Base-by-base conservation (phyloP, 2,888 invertebrate species). In the Germaria angustata region DNA sequence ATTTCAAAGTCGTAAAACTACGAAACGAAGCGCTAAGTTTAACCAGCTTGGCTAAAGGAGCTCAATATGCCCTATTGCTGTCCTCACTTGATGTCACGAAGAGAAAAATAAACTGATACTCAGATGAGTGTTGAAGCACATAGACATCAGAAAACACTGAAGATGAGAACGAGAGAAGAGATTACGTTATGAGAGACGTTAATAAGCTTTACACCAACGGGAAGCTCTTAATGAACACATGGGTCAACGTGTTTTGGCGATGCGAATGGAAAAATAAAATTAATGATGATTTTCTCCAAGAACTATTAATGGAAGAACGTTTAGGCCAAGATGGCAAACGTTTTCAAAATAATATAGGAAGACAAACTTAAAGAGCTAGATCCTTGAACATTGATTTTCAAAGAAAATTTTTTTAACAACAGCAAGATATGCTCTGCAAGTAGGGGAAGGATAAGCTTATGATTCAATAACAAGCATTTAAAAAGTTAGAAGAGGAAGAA, bases 281-380 rank as follows among this genome's bases (percentile, higher is more conserved):
- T 41, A n/a, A 5, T 17, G 17, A 41, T 8, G 44, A 68, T 9
- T 1, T 68, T 7, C 17, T 77, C 0, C 8, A 11, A 11, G 68
- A 77, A 32, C 24, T 77, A 4, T 17, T 68, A 2, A n/a, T 77
- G 2, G 76, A 61, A 13, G 76, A 77, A 41, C 76, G 76, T 34
- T 61, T 77, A n/a, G 68, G 68, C 6, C 68, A 59, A 49, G 76
- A 77, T 22, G 59, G 59, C 39, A 15, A 77, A 9, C 68, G 39
- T 22, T 24, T 34, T 44, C 59, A 51, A 34, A 8, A 6, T 1
- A 57, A 59, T 22, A 13, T 77, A 11, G 22, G 61, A 34, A 49
- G 34, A 41, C 59, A 77, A 51, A 9, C 9, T 4, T 15, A 51
- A 39, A 68, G 41, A 17, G 34, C 59, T 11, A 39, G 6, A 41